phyloP scores from a whole-genome alignment of 1,140 invertebrate species.

The Doryteuthis pealeii region DNA sequence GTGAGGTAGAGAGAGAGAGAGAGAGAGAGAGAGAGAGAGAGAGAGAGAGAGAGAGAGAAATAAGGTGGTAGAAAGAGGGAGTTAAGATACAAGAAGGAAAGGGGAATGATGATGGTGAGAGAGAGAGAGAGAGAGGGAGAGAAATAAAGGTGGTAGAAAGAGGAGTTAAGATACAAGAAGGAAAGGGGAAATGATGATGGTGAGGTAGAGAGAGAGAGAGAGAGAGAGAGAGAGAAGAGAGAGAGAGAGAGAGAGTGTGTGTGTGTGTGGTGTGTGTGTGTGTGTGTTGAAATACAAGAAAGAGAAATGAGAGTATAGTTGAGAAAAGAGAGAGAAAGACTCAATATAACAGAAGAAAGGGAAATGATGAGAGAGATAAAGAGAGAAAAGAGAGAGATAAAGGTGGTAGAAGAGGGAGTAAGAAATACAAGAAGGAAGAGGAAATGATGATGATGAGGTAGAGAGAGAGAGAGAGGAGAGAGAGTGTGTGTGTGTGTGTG shows the following conservation, averaged over 20 bases:
- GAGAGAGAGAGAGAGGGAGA: neutral
- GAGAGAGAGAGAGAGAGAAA: neutral
- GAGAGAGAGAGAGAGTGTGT: neutral
- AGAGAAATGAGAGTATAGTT: too few relatives aligned
- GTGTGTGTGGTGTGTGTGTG: constrained; percentile 1
- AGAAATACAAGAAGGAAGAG: too few relatives aligned
- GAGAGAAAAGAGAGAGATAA: too few relatives aligned
- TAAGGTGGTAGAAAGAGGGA: neutral
- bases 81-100: neutral
- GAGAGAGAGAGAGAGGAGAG: too few relatives aligned
- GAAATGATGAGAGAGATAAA: too few relatives aligned
- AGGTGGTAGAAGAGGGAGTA: too few relatives aligned
- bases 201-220: too few relatives aligned
- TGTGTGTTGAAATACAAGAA: too few relatives aligned
- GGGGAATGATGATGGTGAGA: neutral
- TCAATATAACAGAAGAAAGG: too few relatives aligned
- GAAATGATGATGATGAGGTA: too few relatives aligned
- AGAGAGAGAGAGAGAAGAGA: too few relatives aligned
- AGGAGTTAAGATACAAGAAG: neutral
- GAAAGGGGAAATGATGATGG: neutral
- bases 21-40: neutral
- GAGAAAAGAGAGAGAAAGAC: too few relatives aligned
- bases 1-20: neutral
- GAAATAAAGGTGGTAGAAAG: neutral
- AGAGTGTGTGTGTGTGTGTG: neutral